Evolutionary conservation across 1,140 invertebrate species (phyloP).

Genomic region (Cotesia chilonis): DNA sequence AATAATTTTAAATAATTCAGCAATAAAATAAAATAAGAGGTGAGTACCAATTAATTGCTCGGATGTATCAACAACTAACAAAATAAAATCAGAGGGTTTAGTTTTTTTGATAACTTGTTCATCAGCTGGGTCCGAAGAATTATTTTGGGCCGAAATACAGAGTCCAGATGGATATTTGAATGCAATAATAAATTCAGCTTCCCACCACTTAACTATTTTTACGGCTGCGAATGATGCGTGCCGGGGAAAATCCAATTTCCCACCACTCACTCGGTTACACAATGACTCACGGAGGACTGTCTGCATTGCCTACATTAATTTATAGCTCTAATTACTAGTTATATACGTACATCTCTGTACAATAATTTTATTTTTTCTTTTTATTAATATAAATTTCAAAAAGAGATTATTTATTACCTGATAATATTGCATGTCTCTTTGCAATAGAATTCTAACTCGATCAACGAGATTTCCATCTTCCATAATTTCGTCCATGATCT

Average conservation of each 20-base stretch:
- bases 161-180: slow-evolving; percentile 68
- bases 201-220: slow-evolving; percentile 82
- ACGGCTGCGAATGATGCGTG: slow-evolving; percentile 82
- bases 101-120: slow-evolving; percentile 74
- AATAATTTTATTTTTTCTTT: not conserved
- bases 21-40: not conserved
- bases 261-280: slow-evolving; percentile 77
- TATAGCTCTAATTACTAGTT: not conserved
- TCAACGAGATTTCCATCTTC: slow-evolving; percentile 87
- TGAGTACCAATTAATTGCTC: slow-evolving; percentile 68
- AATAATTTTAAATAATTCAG: slow-evolving; percentile 26
- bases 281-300: slow-evolving; percentile 78
- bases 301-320: slow-evolving; percentile 70
- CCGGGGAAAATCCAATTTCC: slow-evolving; percentile 79
- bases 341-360: not conserved
- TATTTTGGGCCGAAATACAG: slow-evolving; percentile 34
- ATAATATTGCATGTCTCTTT: slow-evolving; percentile 82
- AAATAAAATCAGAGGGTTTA: slow-evolving; percentile 76
- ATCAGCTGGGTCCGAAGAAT: slow-evolving; percentile 43
- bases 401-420: slow-evolving; percentile 66
- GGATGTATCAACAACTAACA: slow-evolving; percentile 74
- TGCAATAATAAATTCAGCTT: slow-evolving; percentile 73
- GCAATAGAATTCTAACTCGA: slow-evolving; percentile 78
- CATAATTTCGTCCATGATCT: slow-evolving; percentile 76
- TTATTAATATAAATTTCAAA: not conserved